These are phyloP conservation scores for Kradibia gibbosae DNA, from an alignment of 1,140 invertebrate genomes.

Conservation along the genomic window DNA sequence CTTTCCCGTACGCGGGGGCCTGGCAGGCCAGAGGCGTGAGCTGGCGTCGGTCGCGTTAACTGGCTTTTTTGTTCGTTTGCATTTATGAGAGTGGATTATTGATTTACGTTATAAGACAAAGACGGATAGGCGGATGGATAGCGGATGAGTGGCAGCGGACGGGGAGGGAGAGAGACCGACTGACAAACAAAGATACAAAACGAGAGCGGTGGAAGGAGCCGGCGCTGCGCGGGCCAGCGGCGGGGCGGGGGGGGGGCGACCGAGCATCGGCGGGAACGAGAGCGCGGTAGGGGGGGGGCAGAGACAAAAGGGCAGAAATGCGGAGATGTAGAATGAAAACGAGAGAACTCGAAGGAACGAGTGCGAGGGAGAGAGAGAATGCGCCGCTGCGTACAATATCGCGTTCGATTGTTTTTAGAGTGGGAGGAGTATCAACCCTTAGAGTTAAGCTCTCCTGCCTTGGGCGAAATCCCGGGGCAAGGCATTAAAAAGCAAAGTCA, in stretches of 20 bases:
- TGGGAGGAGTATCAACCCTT: not conserved
- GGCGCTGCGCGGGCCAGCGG: not conserved
- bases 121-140: not conserved
- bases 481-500: not conserved
- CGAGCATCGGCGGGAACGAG: too few relatives aligned
- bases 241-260: too few relatives aligned
- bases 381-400: not conserved
- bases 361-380: not conserved
- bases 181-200: too few relatives aligned
- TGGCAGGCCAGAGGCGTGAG: not conserved
- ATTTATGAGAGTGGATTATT: slow-evolving; percentile 44
- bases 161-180: not conserved
- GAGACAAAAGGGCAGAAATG: too few relatives aligned
- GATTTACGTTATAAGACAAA: slow-evolving; percentile 16
- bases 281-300: too few relatives aligned
- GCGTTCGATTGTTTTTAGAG: slow-evolving; percentile 15
- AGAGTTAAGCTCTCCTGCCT: not conserved
- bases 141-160: not conserved
- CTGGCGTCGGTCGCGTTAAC: not conserved
- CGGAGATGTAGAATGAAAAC: too few relatives aligned
- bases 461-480: not conserved
- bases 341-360: not conserved
- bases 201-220: too few relatives aligned
- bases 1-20: not conserved
- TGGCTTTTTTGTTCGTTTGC: slow-evolving; percentile 44